These are phyloP conservation scores for Xerus inauris DNA, from an alignment of 2,113 vertebrate species.

Conservation along the genomic window DNA sequence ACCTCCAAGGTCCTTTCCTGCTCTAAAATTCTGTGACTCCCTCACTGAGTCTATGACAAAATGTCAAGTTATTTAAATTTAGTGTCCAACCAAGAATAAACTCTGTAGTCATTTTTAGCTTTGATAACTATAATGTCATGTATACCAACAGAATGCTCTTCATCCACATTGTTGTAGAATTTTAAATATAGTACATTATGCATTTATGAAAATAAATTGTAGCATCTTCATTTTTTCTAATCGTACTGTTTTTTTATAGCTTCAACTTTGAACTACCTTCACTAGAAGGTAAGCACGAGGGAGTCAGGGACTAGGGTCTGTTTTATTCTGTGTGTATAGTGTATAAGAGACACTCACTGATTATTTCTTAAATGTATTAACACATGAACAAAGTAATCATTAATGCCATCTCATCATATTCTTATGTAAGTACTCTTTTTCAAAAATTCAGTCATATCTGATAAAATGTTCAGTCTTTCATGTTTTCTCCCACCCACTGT, in stretches of 20 bases:
- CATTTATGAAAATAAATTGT: background rate
- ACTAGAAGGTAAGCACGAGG: background rate
- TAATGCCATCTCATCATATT: background rate
- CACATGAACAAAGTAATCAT: background rate
- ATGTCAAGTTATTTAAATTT: constrained; percentile 46
- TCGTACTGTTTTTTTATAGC: background rate
- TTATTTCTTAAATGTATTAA: background rate
- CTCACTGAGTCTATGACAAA: constrained; percentile 28
- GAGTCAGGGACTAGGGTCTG: background rate
- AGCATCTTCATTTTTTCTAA: background rate
- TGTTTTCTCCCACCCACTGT: background rate
- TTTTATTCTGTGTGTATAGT: background rate
- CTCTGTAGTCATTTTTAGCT: constrained; percentile 14
- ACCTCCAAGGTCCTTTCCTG: constrained; percentile 28
- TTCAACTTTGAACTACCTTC: background rate
- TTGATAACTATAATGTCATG: background rate
- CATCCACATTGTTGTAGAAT: background rate
- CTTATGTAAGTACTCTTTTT: background rate
- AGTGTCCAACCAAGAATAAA: constrained; percentile 16
- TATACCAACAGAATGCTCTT: constrained; percentile 6
- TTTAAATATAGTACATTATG: background rate
- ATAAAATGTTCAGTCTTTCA: background rate
- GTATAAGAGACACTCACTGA: background rate
- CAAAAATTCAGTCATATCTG: background rate
- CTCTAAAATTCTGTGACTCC: constrained; percentile 21